Evolutionary conservation across 2,113 vertebrate genomes (phyloP).

Genomic region (Motacilla tschutschensis): DNA sequence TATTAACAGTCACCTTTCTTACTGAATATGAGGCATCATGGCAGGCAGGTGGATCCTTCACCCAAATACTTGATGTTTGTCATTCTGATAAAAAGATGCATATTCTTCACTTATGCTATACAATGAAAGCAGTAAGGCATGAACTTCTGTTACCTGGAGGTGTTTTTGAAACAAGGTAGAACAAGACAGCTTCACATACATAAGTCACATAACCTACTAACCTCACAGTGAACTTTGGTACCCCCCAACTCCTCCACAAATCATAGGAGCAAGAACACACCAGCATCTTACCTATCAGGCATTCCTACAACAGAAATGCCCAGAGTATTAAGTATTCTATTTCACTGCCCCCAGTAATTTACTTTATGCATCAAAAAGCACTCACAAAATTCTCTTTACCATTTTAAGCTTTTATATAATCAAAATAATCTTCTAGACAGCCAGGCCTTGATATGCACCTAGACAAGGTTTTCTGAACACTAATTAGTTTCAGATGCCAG

Average conservation of each 20-base stretch:
- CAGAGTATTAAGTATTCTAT: neutral
- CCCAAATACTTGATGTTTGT: neutral
- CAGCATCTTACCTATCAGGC: neutral
- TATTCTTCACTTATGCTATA: neutral
- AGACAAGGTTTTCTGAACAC: neutral
- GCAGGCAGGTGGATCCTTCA: neutral
- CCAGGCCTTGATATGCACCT: slow-evolving; percentile 9
- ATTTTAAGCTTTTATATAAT: slow-evolving; percentile 8
- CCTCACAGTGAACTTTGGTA: neutral
- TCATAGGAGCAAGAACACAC: neutral
- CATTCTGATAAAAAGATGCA: neutral
- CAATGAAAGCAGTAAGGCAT: neutral
- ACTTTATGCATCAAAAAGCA: neutral
- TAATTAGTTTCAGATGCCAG: slow-evolving; percentile 64
- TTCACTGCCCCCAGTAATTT: neutral
- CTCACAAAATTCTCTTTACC: neutral
- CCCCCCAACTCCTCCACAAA: neutral
- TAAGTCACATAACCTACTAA: neutral
- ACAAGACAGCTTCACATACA: neutral
- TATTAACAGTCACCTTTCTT: neutral
- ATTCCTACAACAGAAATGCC: neutral
- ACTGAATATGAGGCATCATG: neutral
- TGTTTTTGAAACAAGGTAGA: neutral
- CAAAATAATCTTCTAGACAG: neutral
- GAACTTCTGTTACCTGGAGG: neutral